Base-by-base conservation (phyloP, 2,797 vertebrate species). In the Melanotaenia parkinsoni region DNA sequence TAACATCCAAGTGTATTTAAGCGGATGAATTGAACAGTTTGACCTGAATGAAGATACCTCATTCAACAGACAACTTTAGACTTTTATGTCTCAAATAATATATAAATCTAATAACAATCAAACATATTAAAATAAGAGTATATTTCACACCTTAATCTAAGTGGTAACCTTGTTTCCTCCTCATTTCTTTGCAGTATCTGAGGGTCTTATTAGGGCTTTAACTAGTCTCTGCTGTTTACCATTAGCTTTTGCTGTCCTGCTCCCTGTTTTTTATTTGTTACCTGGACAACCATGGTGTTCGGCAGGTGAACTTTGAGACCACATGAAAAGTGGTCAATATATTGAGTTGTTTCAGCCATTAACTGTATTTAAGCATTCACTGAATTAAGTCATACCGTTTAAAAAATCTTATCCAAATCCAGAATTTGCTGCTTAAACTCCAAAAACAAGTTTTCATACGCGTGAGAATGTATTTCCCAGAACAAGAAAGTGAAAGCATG, bases 281-380 rank as follows among this genome's bases (percentile, higher is more conserved):
- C 89, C 84, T 85, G 6, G 84, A 79, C 86, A 86, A 88, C 91
- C 35, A 14, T 8, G 54, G 51, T 70, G 83, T 74, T 81, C 76
- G 74, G 68, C 79, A 88, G 70, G 51, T 92, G 93, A 90, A 93
- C 93, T 95, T 94, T 94, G 92, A 92, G 74, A 92, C 81, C 80
- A 88, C 89, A 88, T 81, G 70, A 71, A 81, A 64, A 22, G 47
- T 0, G 74, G 89, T 94, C 90, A 78, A 91, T 92, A 76, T n/a
- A 70, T 26, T 72, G 54, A 50, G 37, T 82, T 73, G 69, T 65
- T 69, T 57, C 8, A 65, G 62, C 54, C 58, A 4, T 0, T 53
- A 58, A 57, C 40, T 62, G 24, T 66, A 45, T 60, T 58, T 40
- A 61, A 63, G 26, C 8, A 38, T 7, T 11, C n/a, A 47, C 4